Conservation (phyloP, 2,113 vertebrate species). For the Plecturocebus donacophilus region DNA sequence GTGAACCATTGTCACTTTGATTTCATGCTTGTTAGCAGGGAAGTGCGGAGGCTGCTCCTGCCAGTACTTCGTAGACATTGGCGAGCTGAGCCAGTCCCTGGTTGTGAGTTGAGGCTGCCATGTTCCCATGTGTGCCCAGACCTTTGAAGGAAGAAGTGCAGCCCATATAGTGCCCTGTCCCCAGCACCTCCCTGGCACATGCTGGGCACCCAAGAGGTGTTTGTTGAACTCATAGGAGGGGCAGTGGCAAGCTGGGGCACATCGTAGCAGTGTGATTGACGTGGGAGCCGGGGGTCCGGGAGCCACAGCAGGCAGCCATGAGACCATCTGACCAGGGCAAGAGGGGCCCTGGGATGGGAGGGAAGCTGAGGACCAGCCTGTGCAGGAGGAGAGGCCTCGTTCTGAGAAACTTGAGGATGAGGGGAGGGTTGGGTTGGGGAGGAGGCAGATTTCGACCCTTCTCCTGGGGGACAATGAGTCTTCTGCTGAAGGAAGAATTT, state of each 20-base stretch:
- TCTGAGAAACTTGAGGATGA: neutral
- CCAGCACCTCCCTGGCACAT: neutral
- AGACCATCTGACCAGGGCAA: neutral
- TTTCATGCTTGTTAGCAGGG: neutral
- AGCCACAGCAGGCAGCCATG: neutral
- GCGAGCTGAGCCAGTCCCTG: no score
- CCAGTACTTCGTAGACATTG: accelerated
- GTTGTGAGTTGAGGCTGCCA: neutral
- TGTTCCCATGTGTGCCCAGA: neutral
- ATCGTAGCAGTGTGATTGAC: neutral
- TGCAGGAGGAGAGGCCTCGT: neutral
- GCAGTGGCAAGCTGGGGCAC: neutral
- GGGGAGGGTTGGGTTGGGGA: neutral
- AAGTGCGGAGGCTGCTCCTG: neutral
- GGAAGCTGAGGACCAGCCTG: accelerated
- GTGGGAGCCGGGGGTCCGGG: neutral
- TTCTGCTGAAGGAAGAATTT: neutral
- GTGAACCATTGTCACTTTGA: neutral
- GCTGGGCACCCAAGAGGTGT: neutral
- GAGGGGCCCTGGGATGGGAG: neutral
- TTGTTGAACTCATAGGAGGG: neutral
- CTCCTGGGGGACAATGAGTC: neutral
- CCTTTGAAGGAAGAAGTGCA: neutral
- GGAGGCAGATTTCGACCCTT: neutral
- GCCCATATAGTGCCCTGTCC: neutral